Evolutionary conservation across 2,888 invertebrate genomes (phyloP).

Genomic region (Petrophora chlorosata): DNA sequence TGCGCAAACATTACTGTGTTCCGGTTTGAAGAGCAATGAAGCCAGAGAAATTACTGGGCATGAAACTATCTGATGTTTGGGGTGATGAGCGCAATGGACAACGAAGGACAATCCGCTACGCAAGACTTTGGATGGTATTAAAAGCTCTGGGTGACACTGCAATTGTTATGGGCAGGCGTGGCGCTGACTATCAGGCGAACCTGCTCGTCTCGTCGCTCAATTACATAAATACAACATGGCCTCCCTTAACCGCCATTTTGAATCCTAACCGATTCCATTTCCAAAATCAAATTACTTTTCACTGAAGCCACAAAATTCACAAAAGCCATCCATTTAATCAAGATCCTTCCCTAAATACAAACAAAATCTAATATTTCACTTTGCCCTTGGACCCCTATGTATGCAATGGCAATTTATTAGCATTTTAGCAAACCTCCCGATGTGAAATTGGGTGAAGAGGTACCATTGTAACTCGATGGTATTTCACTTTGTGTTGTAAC

Average conservation of each 20-base stretch:
- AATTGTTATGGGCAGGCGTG: no score
- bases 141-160: no score
- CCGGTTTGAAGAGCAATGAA: no score
- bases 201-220: no score
- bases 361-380: slow-evolving; percentile 20
- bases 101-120: no score
- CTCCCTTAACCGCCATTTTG: not conserved
- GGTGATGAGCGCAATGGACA: no score
- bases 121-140: no score
- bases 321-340: not conserved
- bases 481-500: no score
- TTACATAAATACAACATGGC: not conserved
- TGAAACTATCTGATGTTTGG: no score
- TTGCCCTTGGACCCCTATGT: slow-evolving; percentile 26
- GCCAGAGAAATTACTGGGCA: no score
- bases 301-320: not conserved
- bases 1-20: no score
- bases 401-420: slow-evolving; percentile 22
- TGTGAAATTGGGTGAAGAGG: slow-evolving; percentile 2
- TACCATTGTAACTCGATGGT: slow-evolving; percentile 21
- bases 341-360: not conserved
- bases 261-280: not conserved
- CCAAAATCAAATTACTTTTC: not conserved
- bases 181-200: no score
- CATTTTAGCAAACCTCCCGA: slow-evolving; percentile 26